Evolutionary conservation across 2,888 invertebrate genomes (phyloP).

Genomic region (Trachelus tabidus): DNA sequence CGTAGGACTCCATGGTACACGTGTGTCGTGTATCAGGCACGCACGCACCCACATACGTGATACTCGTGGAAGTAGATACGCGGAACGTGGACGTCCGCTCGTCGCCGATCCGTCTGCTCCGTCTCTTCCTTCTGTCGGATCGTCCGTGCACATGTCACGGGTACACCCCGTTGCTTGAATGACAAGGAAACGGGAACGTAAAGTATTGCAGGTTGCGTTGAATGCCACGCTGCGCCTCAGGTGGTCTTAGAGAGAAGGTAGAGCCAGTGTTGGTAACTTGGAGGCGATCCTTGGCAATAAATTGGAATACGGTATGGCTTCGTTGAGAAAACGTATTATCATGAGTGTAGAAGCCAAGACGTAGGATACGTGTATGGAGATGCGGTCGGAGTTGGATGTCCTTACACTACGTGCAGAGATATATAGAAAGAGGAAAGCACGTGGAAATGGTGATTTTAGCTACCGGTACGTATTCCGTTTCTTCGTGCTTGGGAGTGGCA

Average conservation of each 20-base stretch:
- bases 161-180: not conserved
- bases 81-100: conserved; percentile 18
- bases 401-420: not conserved
- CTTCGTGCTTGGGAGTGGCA: not conserved
- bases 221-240: conserved; percentile 35
- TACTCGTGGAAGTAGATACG: conserved; percentile 11
- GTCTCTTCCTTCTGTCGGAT: conserved; percentile 22
- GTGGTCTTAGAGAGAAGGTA: conserved; percentile 29
- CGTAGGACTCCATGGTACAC: not conserved
- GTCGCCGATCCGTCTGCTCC: conserved; percentile 38
- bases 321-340: not conserved
- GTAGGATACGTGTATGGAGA: not conserved
- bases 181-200: conserved; percentile 42
- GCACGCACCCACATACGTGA: not conserved
- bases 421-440: not conserved
- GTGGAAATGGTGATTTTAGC: not conserved
- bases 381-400: not conserved
- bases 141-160: conserved; percentile 15
- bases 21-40: not conserved
- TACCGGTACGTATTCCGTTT: not conserved
- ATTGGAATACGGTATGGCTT: conserved; percentile 44
- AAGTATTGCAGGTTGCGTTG: conserved; percentile 34
- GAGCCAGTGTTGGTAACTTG: conserved; percentile 1
- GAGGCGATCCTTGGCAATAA: conserved; percentile 42
- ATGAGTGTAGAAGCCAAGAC: not conserved